Evolutionary conservation across 2,113 vertebrate genomes (phyloP).

Genomic region (Toxotes chatareus): DNA sequence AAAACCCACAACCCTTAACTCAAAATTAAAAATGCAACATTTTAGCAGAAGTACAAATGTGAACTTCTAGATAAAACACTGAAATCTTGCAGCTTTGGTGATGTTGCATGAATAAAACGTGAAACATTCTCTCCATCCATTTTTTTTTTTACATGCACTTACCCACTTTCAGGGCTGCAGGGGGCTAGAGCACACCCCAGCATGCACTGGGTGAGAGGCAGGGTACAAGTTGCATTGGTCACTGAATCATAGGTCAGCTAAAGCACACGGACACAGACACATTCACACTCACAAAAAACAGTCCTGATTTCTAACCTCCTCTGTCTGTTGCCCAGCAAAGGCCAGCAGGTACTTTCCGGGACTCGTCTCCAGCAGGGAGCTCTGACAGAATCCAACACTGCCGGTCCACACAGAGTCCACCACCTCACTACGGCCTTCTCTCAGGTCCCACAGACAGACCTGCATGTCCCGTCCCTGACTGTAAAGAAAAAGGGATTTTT

Average conservation of each 20-base stretch:
- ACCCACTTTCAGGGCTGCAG: too few relatives aligned
- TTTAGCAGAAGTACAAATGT: not conserved
- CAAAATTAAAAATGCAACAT: not conserved
- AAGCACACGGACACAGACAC: not conserved
- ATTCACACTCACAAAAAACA: not conserved
- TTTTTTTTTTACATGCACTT: too few relatives aligned
- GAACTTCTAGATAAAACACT: too few relatives aligned
- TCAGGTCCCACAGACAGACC: slow-evolving; percentile 91
- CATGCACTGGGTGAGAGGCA: too few relatives aligned
- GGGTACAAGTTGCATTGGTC: too few relatives aligned
- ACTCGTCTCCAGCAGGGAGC: slow-evolving; percentile 82
- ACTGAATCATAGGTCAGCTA: not conserved
- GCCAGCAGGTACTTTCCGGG: slow-evolving; percentile 85
- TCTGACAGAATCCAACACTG: slow-evolving; percentile 92
- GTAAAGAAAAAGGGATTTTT: slow-evolving; percentile 8
- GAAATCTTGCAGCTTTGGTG: too few relatives aligned
- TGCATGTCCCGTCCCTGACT: slow-evolving; percentile 94
- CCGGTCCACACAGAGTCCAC: slow-evolving; percentile 85
- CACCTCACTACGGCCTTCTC: slow-evolving; percentile 86
- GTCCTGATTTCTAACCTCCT: slow-evolving; percentile 86
- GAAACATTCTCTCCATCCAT: too few relatives aligned
- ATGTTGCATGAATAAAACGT: too few relatives aligned
- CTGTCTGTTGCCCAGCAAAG: slow-evolving; percentile 83
- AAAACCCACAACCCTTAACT: not conserved
- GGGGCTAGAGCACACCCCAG: too few relatives aligned